A percentile compares a stretch with the other conserved stretches of the same genome.
Evolutionary conservation across 2,113 vertebrate species (phyloP).

Genomic region (Vanacampus margaritifer): DNA sequence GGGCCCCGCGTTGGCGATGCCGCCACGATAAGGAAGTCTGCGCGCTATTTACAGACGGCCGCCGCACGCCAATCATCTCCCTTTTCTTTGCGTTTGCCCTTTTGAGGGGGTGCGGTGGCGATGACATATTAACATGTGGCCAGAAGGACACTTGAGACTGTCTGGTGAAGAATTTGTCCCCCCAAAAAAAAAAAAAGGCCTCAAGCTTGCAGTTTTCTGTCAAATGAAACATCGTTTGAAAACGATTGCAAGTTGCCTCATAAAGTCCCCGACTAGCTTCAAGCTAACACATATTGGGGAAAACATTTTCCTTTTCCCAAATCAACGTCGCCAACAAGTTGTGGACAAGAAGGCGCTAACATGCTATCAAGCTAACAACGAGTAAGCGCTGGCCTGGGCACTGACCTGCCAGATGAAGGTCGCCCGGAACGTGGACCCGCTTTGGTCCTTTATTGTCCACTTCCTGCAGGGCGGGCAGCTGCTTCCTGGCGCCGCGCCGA

Average conservation of each 20-base stretch:
- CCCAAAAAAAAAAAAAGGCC: too few species aligned
- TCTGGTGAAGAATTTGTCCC: too few species aligned
- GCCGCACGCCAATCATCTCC: constrained; percentile 54
- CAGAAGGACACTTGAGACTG: background rate
- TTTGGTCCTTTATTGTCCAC: constrained; percentile 54
- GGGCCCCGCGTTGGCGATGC: constrained; percentile 34
- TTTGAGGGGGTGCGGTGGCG: background rate
- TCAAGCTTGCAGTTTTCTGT: too few species aligned
- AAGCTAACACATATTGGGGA: too few species aligned
- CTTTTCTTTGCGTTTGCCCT: constrained; percentile 7
- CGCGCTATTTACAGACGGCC: constrained; percentile 62
- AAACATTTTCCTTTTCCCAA: too few species aligned
- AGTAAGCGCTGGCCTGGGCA: background rate
- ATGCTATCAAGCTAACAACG: background rate
- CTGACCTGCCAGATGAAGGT: constrained; percentile 4
- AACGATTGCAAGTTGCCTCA: too few species aligned
- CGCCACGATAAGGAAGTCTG: constrained; percentile 62
- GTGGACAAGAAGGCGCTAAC: too few species aligned
- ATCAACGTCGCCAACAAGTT: too few species aligned
- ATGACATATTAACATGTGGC: background rate
- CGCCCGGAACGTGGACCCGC: constrained; percentile 22
- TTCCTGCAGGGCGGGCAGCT: constrained; percentile 79
- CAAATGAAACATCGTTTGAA: too few species aligned
- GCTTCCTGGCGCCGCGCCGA: constrained; percentile 77
- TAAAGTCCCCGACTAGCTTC: too few species aligned